These are phyloP conservation scores for Gryon sp. DNA, from an alignment of 1,140 invertebrate species.

Conservation along the genomic window DNA sequence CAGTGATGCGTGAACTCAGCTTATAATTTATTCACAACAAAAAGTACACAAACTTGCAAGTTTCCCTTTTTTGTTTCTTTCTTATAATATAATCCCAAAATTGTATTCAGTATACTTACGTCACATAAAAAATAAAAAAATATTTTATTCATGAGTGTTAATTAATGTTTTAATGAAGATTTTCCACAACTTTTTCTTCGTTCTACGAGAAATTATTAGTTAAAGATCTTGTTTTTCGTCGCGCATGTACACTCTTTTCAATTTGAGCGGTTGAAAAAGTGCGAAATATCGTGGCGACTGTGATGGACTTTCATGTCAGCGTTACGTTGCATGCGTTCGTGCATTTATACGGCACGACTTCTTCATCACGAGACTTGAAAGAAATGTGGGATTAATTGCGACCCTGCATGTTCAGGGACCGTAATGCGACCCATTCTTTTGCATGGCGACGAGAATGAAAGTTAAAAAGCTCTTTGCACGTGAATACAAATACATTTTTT, in stretches of 20 bases:
- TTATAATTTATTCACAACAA: too few relatives aligned
- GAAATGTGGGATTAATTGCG: constrained; percentile 52
- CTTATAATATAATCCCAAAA: too few relatives aligned
- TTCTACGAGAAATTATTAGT: constrained; percentile 4
- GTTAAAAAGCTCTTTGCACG: constrained; percentile 39
- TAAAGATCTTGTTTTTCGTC: constrained; percentile 29
- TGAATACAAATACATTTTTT: constrained; percentile 44
- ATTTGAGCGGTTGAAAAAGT: constrained; percentile 38
- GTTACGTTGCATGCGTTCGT: constrained; percentile 23
- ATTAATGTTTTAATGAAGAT: neutral
- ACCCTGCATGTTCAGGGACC: constrained; percentile 36
- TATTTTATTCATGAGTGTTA: too few relatives aligned
- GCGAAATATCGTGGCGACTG: constrained; percentile 19
- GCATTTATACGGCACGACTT: constrained; percentile 39
- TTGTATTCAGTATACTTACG: too few relatives aligned
- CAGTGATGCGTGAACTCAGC: too few relatives aligned
- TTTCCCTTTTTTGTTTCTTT: too few relatives aligned
- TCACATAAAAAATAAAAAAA: too few relatives aligned
- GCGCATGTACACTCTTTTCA: constrained; percentile 28
- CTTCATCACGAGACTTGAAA: constrained; percentile 47
- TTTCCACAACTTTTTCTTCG: neutral
- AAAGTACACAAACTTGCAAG: too few relatives aligned
- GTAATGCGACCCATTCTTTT: constrained; percentile 39
- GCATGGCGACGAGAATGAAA: constrained; percentile 29
- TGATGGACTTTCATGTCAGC: constrained; percentile 24